A percentile compares a stretch with the other conserved stretches of the same genome.
Evolutionary conservation across 2,888 invertebrate genomes (phyloP).

Genomic region (Palloptera scutellata): DNA sequence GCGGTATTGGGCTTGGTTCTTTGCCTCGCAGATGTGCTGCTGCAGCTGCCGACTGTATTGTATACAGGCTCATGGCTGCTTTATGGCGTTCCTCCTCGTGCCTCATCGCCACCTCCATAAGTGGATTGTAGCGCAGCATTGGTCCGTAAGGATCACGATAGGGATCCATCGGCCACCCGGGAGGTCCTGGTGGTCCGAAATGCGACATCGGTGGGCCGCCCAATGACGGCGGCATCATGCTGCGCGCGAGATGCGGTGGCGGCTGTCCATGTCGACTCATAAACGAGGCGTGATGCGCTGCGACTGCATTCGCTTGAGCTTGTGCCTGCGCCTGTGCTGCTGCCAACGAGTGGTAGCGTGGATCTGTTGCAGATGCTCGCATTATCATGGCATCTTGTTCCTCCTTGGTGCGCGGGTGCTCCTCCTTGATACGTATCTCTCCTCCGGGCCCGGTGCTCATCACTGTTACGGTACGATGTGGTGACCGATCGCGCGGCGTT

Average conservation of each 20-base stretch:
- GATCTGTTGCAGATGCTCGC: slow-evolving; percentile 62
- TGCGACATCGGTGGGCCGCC: slow-evolving; percentile 68
- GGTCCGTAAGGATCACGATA: slow-evolving; percentile 74
- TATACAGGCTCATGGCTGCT: slow-evolving; percentile 77
- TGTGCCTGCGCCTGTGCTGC: slow-evolving; percentile 62
- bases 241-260: slow-evolving; percentile 66
- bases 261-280: slow-evolving; percentile 67
- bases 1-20: slow-evolving; percentile 64
- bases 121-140: slow-evolving; percentile 78
- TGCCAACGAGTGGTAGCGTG: slow-evolving; percentile 67
- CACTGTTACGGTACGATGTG: slow-evolving; percentile 74
- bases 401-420: slow-evolving; percentile 63
- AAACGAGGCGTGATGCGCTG: slow-evolving; percentile 65
- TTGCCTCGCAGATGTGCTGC: slow-evolving; percentile 63
- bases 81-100: slow-evolving; percentile 83
- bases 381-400: slow-evolving; percentile 66
- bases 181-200: slow-evolving; percentile 69
- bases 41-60: slow-evolving; percentile 66
- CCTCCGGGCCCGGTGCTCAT: slow-evolving; percentile 56
- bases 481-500: slow-evolving; percentile 72
- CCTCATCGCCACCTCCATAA: slow-evolving; percentile 80
- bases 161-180: slow-evolving; percentile 69
- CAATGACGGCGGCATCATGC: slow-evolving; percentile 65
- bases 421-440: slow-evolving; percentile 69
- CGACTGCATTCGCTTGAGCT: slow-evolving; percentile 60